phyloP scores from a whole-genome alignment of 2,797 vertebrate genomes.

The Crax fasciolata region DNA sequence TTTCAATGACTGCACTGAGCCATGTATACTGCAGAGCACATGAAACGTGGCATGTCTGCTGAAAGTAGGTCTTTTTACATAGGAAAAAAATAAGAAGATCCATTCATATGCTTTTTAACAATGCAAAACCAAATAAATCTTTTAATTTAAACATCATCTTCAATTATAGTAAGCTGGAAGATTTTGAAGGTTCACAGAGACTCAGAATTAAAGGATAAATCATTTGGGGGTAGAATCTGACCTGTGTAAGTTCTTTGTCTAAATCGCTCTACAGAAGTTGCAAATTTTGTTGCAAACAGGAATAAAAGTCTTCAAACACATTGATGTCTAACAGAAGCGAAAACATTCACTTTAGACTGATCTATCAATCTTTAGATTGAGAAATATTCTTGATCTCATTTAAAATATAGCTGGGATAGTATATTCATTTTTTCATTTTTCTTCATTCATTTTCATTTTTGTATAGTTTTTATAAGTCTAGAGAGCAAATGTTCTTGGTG shows the following conservation, averaged over 20 bases:
- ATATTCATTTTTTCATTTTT: background rate
- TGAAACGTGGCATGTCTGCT: background rate
- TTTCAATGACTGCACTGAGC: background rate
- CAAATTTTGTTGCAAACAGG: background rate
- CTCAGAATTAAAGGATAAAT: background rate
- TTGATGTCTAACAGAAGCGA: background rate
- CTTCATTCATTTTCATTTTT: no score
- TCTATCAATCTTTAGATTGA: background rate
- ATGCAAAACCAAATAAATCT: background rate
- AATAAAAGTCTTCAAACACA: background rate
- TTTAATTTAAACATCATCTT: background rate
- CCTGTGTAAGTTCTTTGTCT: background rate
- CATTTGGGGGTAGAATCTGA: background rate
- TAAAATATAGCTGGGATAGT: background rate
- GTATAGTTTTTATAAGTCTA: background rate
- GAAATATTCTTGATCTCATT: background rate
- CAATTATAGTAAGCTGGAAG: background rate
- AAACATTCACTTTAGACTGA: background rate
- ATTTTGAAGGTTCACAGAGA: background rate
- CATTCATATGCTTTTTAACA: background rate
- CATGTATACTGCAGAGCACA: background rate
- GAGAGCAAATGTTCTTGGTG: background rate
- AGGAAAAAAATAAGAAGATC: background rate
- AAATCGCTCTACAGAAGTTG: background rate
- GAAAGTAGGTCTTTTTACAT: background rate